Evolutionary conservation across 2,113 vertebrate genomes (phyloP), one percentile per base, ranked within the genome.

Genomic region (Sceloporus tristichus): DNA sequence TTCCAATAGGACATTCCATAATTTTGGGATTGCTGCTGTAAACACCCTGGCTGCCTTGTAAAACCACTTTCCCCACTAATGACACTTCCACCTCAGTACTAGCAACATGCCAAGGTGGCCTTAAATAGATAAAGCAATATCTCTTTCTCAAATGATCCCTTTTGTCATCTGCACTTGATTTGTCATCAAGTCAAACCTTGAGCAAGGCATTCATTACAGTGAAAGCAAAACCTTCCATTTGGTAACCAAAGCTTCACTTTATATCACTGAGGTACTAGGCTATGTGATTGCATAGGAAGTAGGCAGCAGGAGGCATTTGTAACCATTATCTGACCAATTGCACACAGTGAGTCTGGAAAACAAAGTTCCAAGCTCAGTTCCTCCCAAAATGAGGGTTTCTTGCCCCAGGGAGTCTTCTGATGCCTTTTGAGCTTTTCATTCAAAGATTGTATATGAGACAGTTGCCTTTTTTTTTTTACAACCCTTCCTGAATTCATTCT

Each of bases 301-400:
- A 11, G 27, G 71, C 19, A 18, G 21, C 29, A 77, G 66, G 65
- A 84, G n/a, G 74, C 9, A 38, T 19, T 29, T 70, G 65, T 86
- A 79, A 88, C n/a, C 53, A n/a, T 80, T 78, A 84, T 88, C 59
- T 68, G 62, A 78, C 56, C 66, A 68, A 23, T 7, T 78, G 62
- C 25, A 54, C 25, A 14, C 29, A 79, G 19, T 23, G 23, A 3
- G 54, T n/a, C 53, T 54, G 53, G 34, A 80, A 80, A 87, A 81
- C 29, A 9, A n/a, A 1, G 25, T 0, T 65, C 29, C 27, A 0
- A 11, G 0, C 25, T 56, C 53, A 5, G 56, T 78, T 78, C 9
- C n/a, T 3, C 40, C 29, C 0, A 56, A 54, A 2, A 0, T 62
- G 19, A 5, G 75, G 40, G 0, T 75, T 38, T 82, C 18, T 87